phyloP scores from a whole-genome alignment of 2,797 vertebrate genomes.

The Pterois miles region DNA sequence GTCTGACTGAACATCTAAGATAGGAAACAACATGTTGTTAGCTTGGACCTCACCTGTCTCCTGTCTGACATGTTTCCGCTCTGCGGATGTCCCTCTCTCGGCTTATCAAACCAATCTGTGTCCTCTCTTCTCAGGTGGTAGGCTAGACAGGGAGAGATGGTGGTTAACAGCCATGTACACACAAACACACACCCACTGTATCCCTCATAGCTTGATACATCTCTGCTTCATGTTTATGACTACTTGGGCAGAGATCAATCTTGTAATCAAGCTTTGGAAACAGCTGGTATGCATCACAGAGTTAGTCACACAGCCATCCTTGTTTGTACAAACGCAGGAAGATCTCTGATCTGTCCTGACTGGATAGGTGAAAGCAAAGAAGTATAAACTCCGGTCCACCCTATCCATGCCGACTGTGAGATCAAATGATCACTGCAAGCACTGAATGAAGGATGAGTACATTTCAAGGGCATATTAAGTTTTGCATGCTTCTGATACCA shows the following conservation, averaged over 20 bases:
- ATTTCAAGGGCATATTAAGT: conserved; percentile 33
- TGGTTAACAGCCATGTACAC: conserved; percentile 33
- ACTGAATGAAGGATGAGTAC: conserved; percentile 45
- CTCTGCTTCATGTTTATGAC: conserved; percentile 12
- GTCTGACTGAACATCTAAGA: not conserved
- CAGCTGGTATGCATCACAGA: conserved; percentile 6
- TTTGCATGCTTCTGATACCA: conserved; percentile 50
- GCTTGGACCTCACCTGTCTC: conserved; percentile 86
- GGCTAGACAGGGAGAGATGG: conserved; percentile 83
- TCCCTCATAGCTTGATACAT: conserved; percentile 5
- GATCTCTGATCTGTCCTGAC: conserved; percentile 55
- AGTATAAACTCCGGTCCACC: conserved; percentile 16
- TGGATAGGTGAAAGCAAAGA: conserved; percentile 41
- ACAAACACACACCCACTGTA: not conserved
- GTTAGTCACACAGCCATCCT: conserved; percentile 30
- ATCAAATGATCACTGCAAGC: conserved; percentile 48
- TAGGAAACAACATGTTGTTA: not conserved
- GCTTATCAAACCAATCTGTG: conserved; percentile 99
- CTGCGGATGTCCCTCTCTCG: conserved; percentile 88
- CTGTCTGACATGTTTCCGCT: conserved; percentile 88
- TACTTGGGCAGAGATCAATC: conserved; percentile 37
- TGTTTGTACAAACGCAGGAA: conserved; percentile 41
- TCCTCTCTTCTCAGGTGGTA: conserved; percentile 98
- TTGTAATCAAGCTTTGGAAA: conserved; percentile 24
- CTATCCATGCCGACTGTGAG: conserved; percentile 18